phyloP scores from a whole-genome alignment of 2,888 invertebrate genomes.

The Hirtodrosophila trivittata region DNA sequence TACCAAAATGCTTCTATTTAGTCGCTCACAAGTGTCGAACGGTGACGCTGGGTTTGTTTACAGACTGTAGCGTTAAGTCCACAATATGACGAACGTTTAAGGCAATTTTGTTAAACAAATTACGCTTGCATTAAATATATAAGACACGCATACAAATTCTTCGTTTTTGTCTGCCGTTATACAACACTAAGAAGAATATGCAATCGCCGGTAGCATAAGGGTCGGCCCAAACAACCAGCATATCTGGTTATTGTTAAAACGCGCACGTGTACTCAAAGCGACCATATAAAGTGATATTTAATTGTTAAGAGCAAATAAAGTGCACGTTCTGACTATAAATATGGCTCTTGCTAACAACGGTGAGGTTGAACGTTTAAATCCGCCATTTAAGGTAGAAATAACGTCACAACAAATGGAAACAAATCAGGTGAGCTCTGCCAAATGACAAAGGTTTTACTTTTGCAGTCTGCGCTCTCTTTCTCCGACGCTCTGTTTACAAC shows the following conservation, averaged over 20 bases:
- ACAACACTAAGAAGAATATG: slow-evolving; percentile 56
- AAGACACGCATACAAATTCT: slow-evolving; percentile 16
- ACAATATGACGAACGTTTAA: not conserved
- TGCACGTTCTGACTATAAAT: slow-evolving; percentile 19
- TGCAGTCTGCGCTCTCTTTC: slow-evolving; percentile 6
- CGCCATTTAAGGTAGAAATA: slow-evolving; percentile 59
- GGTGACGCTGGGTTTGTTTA: slow-evolving; percentile 14
- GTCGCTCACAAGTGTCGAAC: slow-evolving; percentile 33
- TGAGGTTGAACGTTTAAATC: slow-evolving; percentile 61
- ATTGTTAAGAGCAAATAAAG: slow-evolving; percentile 21
- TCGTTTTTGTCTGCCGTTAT: slow-evolving; percentile 39
- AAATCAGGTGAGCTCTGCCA: slow-evolving; percentile 61
- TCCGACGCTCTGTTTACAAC: slow-evolving; percentile 35
- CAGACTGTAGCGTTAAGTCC: too few relatives aligned
- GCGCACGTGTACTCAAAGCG: slow-evolving; percentile 25
- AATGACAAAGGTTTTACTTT: slow-evolving; percentile 14
- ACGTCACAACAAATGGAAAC: slow-evolving; percentile 55
- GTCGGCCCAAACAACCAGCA: slow-evolving; percentile 24
- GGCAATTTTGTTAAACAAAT: slow-evolving; percentile 35
- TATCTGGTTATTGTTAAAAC: slow-evolving; percentile 20
- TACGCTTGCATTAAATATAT: slow-evolving; percentile 10
- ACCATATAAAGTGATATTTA: slow-evolving; percentile 20
- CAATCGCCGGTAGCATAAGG: slow-evolving; percentile 29
- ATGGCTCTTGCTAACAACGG: slow-evolving; percentile 46
- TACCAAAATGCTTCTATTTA: slow-evolving; percentile 38